These are phyloP conservation scores for Leptosomus discolor DNA, from an alignment of 2,113 vertebrate species.

Conservation along the genomic window DNA sequence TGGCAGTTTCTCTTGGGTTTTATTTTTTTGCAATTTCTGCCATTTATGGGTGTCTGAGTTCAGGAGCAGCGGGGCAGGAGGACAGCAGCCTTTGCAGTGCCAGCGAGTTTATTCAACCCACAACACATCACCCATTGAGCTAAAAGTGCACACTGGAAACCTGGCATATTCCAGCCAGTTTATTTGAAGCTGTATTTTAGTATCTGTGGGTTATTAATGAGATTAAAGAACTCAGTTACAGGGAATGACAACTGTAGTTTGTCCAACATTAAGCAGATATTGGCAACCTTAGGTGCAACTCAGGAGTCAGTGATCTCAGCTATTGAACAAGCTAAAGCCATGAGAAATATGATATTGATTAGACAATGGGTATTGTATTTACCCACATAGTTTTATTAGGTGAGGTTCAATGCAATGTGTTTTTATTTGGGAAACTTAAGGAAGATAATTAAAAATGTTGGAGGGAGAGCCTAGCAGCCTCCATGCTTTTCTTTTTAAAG, in stretches of 20 bases:
- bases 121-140: neutral
- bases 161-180: neutral
- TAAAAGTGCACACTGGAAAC: neutral
- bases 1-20: neutral
- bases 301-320: constrained; percentile 60
- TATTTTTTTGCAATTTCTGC: neutral
- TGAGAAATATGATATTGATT: constrained; percentile 76
- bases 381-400: constrained; percentile 62
- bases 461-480: neutral
- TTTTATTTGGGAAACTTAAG: constrained; percentile 53
- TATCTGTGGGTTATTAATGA: constrained; percentile 64
- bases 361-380: constrained; percentile 69
- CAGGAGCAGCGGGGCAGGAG: neutral
- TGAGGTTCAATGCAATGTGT: constrained; percentile 50
- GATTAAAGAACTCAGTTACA: constrained; percentile 50
- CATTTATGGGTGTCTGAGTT: neutral
- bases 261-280: constrained; percentile 69
- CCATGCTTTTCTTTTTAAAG: constrained; percentile 31
- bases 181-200: neutral
- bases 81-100: neutral
- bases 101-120: neutral
- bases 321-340: constrained; percentile 69
- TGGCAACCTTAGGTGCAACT: constrained; percentile 66
- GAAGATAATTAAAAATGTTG: constrained; percentile 57
- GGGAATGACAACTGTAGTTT: constrained; percentile 61